Evolutionary conservation across 1,140 invertebrate species (phyloP).

Genomic region (Drosophila melanica): DNA sequence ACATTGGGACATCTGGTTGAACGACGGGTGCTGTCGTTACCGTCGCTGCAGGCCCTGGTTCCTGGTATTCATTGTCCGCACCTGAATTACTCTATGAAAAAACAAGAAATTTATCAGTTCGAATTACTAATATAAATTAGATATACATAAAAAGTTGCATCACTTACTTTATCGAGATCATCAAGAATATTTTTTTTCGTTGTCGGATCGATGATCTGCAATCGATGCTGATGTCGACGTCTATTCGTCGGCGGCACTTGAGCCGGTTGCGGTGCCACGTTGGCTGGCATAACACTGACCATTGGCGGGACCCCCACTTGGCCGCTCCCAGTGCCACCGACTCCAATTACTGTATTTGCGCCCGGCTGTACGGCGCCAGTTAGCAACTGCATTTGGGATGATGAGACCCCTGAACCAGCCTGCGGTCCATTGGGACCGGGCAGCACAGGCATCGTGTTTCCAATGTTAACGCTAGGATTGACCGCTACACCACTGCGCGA

Average conservation of each 20-base stretch:
- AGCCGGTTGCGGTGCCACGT: slow-evolving; percentile 49
- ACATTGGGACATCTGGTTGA: slow-evolving; percentile 39
- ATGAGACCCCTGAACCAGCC: slow-evolving; percentile 55
- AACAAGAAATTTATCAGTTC: background rate
- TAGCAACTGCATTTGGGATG: slow-evolving; percentile 62
- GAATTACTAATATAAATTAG: background rate
- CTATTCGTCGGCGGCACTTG: slow-evolving; percentile 49
- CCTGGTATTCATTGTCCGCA: slow-evolving; percentile 57
- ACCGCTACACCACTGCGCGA: slow-evolving; percentile 61
- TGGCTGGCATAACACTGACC: slow-evolving; percentile 61
- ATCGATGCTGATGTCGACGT: slow-evolving; percentile 67
- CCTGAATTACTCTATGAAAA: slow-evolving; percentile 51
- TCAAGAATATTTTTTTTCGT: slow-evolving; percentile 80
- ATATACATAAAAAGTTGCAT: slow-evolving; percentile 4
- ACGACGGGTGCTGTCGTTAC: background rate
- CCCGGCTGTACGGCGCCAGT: slow-evolving; percentile 63
- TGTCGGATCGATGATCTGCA: slow-evolving; percentile 74
- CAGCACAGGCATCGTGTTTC: slow-evolving; percentile 65
- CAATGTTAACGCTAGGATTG: slow-evolving; percentile 65
- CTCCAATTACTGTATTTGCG: slow-evolving; percentile 59
- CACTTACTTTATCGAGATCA: slow-evolving; percentile 70
- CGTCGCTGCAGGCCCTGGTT: slow-evolving; percentile 23
- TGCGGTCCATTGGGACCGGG: slow-evolving; percentile 65
- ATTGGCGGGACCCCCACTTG: slow-evolving; percentile 68
- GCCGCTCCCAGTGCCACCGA: slow-evolving; percentile 46